phyloP scores from a whole-genome alignment of 2,888 invertebrate species.

The Theretra japonica region DNA sequence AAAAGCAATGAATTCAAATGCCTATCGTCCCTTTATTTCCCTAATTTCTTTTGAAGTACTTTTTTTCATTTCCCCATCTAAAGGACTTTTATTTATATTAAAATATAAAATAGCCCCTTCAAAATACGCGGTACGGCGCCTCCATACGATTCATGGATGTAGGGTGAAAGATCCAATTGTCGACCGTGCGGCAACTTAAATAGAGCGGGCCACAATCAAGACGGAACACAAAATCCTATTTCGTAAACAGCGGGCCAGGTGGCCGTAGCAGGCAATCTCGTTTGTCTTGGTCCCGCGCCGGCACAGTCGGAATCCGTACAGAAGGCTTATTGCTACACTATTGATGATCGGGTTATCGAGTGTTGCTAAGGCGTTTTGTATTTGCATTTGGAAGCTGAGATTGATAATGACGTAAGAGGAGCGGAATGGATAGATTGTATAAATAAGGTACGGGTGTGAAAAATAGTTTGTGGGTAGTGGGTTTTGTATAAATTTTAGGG shows the following conservation, averaged over 20 bases:
- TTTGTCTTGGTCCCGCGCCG: conserved; percentile 67
- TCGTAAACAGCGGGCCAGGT: conserved; percentile 67
- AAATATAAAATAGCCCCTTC: neutral
- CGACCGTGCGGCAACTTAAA: conserved; percentile 46
- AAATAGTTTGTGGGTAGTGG: too few relatives aligned
- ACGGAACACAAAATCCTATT: conserved; percentile 51
- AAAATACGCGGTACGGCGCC: neutral
- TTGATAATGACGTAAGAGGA: too few relatives aligned
- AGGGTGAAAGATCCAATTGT: conserved; percentile 34
- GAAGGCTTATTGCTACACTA: conserved; percentile 28
- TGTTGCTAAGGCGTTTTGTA: neutral
- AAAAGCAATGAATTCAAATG: too few relatives aligned
- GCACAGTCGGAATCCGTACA: conserved; percentile 27
- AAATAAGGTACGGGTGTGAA: too few relatives aligned
- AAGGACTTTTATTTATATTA: neutral
- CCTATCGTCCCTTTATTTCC: too few relatives aligned
- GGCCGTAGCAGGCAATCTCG: conserved; percentile 71
- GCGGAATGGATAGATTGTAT: too few relatives aligned
- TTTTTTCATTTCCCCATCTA: neutral
- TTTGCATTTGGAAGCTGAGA: neutral
- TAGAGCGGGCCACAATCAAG: conserved; percentile 61
- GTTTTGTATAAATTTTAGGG: too few relatives aligned
- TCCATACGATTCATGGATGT: conserved; percentile 24
- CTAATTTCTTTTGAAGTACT: neutral
- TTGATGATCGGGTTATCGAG: neutral